A percentile compares a stretch with the other conserved stretches of the same genome.
Evolutionary conservation across 1,140 invertebrate species (phyloP).

Genomic region (Sarcophaga peregrina): DNA sequence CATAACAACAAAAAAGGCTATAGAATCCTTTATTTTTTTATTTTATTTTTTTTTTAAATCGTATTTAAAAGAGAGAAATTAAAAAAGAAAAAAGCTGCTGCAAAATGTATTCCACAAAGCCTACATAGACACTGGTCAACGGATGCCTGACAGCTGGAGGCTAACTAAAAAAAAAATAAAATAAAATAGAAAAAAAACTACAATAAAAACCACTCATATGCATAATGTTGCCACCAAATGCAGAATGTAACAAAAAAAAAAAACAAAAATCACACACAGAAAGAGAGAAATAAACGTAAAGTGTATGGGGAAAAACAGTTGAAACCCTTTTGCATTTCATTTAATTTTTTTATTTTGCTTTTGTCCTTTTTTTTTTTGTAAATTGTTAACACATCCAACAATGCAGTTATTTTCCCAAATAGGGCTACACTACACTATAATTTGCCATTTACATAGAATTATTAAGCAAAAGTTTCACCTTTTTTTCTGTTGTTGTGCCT

Average conservation of each 20-base stretch:
- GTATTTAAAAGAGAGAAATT: not conserved
- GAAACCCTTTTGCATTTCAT: not conserved
- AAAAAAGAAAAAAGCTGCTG: slow-evolving; percentile 1
- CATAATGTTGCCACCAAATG: not conserved
- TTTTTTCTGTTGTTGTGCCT: not conserved
- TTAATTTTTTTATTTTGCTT: not conserved
- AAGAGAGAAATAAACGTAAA: too few species aligned
- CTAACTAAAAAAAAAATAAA: slow-evolving; percentile 4
- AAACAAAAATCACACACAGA: too few species aligned
- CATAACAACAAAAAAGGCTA: too few species aligned
- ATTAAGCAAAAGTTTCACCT: slow-evolving; percentile 38
- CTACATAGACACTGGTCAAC: slow-evolving; percentile 36
- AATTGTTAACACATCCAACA: slow-evolving; percentile 43
- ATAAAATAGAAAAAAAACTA: not conserved
- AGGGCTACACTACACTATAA: slow-evolving; percentile 29
- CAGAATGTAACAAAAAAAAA: too few species aligned
- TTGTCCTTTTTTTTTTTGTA: slow-evolving; percentile 38
- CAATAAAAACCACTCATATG: slow-evolving; percentile 5
- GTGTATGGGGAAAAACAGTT: too few species aligned
- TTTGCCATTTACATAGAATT: slow-evolving; percentile 40
- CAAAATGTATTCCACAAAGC: slow-evolving; percentile 40
- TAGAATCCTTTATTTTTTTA: not conserved
- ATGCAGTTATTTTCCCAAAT: slow-evolving; percentile 38
- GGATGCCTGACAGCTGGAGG: slow-evolving; percentile 34
- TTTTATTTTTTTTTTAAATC: too few species aligned